Evolutionary conservation across 2,888 invertebrate genomes (phyloP).

Genomic region (Arge pagana): DNA sequence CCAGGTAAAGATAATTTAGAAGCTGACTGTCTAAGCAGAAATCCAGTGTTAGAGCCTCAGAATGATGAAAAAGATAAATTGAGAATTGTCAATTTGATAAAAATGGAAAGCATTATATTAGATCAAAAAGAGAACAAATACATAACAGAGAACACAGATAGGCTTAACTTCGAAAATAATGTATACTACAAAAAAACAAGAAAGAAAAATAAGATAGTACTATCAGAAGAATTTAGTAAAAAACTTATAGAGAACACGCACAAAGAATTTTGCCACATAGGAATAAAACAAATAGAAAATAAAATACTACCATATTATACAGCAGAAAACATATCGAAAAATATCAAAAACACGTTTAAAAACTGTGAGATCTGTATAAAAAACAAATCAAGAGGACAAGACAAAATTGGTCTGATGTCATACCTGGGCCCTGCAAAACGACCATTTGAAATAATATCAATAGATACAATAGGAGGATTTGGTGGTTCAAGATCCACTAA

Average conservation of each 20-base stretch:
- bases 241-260: conserved; percentile 25
- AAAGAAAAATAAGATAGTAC: conserved; percentile 25
- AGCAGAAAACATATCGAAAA: conserved; percentile 16
- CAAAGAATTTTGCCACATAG: conserved; percentile 20
- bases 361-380: conserved; percentile 16
- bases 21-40: conserved; percentile 23
- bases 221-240: conserved; percentile 26
- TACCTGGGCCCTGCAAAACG: conserved; percentile 16
- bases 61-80: conserved; percentile 15
- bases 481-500: conserved; percentile 19
- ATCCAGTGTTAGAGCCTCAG: conserved; percentile 22
- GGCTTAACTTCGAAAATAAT: conserved; percentile 15
- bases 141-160: conserved; percentile 4
- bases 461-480: conserved; percentile 17
- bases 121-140: conserved; percentile 15
- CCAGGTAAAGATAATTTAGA: conserved; percentile 22
- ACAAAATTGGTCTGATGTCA: conserved; percentile 19
- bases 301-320: conserved; percentile 16
- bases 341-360: conserved; percentile 10
- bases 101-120: conserved; percentile 22
- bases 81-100: conserved; percentile 23
- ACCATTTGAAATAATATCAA: conserved; percentile 26
- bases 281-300: conserved; percentile 4
- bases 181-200: conserved; percentile 22
- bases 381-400: conserved; percentile 16